These are phyloP conservation scores for Cerastis leucographa DNA, from an alignment of 2,888 invertebrate species.

Conservation along the genomic window DNA sequence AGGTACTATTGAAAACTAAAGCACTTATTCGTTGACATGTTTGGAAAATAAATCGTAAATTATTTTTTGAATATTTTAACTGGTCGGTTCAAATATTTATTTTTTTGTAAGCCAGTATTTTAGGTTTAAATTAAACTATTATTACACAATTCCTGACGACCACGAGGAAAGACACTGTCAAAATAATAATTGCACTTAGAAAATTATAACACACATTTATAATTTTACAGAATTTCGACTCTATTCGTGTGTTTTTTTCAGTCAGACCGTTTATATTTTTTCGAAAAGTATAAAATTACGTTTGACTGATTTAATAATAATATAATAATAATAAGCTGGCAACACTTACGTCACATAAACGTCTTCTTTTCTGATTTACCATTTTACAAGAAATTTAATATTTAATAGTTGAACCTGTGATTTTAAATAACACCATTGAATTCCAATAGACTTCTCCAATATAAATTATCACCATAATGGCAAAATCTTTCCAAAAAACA, in stretches of 20 bases:
- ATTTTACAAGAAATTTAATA: too few relatives aligned
- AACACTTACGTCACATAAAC: too few relatives aligned
- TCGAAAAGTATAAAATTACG: not conserved
- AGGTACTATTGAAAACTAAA: too few relatives aligned
- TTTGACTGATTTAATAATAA: constrained; percentile 9
- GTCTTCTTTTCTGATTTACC: too few relatives aligned
- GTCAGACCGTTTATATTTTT: not conserved
- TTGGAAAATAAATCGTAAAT: not conserved
- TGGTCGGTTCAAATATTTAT: too few relatives aligned
- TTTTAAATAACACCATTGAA: too few relatives aligned
- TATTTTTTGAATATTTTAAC: not conserved
- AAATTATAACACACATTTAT: not conserved
- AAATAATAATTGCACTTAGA: not conserved
- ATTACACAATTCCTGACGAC: not conserved
- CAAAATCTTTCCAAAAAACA: too few relatives aligned
- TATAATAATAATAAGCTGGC: too few relatives aligned
- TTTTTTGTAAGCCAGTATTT: too few relatives aligned
- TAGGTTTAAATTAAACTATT: not conserved
- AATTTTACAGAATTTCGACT: not conserved
- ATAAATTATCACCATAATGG: too few relatives aligned
- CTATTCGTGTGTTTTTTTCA: not conserved
- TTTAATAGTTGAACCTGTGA: too few relatives aligned
- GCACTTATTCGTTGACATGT: not conserved
- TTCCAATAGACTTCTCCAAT: too few relatives aligned
- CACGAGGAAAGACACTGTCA: not conserved